Conservation (phyloP, 1,140 invertebrate genomes). For the Aricia agestis region DNA sequence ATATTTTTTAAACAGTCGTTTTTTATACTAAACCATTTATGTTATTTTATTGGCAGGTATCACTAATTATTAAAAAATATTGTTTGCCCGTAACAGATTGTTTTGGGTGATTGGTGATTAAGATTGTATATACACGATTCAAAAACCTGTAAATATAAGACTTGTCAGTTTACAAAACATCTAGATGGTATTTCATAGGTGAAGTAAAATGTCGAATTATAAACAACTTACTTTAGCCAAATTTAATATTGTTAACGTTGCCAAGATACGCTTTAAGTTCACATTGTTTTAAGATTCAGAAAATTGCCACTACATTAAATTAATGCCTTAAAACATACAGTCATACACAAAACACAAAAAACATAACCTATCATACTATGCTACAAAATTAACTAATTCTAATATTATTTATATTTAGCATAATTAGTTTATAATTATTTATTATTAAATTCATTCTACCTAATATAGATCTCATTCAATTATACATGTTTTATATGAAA, state of each 20-base stretch:
- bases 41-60: too few relatives aligned
- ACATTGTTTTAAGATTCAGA: not conserved
- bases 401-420: not conserved
- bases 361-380: not conserved
- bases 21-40: too few relatives aligned
- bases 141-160: not conserved
- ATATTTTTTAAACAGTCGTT: too few relatives aligned
- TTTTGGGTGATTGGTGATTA: too few relatives aligned
- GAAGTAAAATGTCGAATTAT: not conserved
- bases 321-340: not conserved
- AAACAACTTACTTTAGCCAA: too few relatives aligned
- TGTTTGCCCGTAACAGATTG: too few relatives aligned
- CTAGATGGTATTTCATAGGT: conserved; percentile 1
- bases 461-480: not conserved
- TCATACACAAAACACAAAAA: too few relatives aligned
- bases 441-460: not conserved
- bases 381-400: not conserved
- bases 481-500: not conserved
- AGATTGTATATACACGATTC: not conserved
- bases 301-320: not conserved
- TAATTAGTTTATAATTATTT: not conserved
- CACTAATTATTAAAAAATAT: too few relatives aligned
- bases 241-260: too few relatives aligned
- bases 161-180: not conserved
- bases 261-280: not conserved